Conservation (phyloP, 2,113 vertebrate genomes). For the Pterocles burchelli region DNA sequence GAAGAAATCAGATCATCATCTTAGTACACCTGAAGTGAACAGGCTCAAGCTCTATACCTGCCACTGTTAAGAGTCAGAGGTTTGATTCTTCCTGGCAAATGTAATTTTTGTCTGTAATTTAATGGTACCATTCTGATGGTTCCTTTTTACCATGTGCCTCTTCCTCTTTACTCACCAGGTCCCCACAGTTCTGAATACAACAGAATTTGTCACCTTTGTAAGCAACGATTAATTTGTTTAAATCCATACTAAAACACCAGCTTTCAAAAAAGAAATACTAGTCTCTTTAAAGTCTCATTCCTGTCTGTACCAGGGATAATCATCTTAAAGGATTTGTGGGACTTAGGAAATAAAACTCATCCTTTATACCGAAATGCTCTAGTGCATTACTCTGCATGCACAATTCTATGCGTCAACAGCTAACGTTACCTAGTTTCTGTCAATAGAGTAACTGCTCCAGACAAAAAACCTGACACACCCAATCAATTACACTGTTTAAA, state of each 20-base stretch:
- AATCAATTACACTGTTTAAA: not conserved
- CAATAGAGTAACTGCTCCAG: not conserved
- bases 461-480: not conserved
- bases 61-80: not conserved
- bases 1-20: not conserved
- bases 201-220: not conserved
- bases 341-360: constrained; percentile 26
- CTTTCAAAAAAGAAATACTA: not conserved
- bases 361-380: not conserved
- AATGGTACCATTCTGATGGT: not conserved
- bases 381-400: not conserved
- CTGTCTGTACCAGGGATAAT: not conserved
- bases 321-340: constrained; percentile 31
- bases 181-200: not conserved
- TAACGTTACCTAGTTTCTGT: not conserved
- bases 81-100: not conserved
- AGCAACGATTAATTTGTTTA: not conserved
- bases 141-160: not conserved
- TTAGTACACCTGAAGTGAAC: not conserved
- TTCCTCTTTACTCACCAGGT: not conserved
- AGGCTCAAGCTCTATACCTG: not conserved
- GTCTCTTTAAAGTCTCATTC: not conserved
- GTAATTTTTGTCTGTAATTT: not conserved
- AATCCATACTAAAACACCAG: not conserved
- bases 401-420: rapidly evolving